Conservation (phyloP, 2,797 vertebrate species). For the Notamacropus eugenii region DNA sequence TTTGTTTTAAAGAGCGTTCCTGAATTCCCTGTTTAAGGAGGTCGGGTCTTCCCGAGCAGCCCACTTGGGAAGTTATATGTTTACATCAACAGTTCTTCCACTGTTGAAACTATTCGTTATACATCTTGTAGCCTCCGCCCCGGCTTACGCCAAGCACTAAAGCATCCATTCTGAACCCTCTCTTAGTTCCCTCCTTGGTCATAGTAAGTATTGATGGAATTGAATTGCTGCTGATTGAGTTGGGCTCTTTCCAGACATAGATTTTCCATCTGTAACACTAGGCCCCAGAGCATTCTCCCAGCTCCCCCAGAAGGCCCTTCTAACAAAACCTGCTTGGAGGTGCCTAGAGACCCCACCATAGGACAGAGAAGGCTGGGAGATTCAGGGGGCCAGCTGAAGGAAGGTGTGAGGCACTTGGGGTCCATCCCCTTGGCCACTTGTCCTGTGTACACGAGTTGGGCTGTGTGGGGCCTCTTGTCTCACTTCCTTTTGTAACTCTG, state of each 20-base stretch:
- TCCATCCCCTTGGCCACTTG: no score
- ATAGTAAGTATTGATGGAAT: neutral
- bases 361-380: no score
- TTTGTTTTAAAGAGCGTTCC: neutral
- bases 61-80: neutral
- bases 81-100: neutral
- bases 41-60: neutral
- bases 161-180: neutral
- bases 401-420: no score
- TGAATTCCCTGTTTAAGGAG: neutral
- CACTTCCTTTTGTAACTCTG: neutral
- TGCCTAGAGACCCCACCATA: no score
- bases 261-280: no score
- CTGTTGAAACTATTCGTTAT: neutral
- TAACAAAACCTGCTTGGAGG: neutral
- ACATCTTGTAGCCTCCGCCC: neutral
- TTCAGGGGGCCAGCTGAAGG: no score
- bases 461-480: neutral
- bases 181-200: neutral
- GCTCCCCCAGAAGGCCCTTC: neutral
- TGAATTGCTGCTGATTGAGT: neutral
- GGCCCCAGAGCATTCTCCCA: neutral
- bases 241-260: neutral
- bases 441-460: no score
- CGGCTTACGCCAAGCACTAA: neutral